phyloP scores from a whole-genome alignment of 2,797 vertebrate species.

The Lemur catta region DNA sequence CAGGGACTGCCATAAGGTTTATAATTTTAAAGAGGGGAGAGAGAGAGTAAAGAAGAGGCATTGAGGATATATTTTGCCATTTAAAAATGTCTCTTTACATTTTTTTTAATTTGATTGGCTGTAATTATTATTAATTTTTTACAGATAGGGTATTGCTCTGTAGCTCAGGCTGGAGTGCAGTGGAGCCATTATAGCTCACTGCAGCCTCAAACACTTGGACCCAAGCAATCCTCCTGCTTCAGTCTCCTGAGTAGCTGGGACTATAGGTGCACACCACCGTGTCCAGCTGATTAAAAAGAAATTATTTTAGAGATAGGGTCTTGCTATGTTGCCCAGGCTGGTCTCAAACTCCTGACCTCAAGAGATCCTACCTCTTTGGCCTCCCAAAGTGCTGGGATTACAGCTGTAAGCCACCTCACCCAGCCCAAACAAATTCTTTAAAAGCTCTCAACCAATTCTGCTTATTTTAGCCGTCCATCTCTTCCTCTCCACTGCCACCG shows the following conservation, averaged over 20 bases:
- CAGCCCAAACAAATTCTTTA: not conserved
- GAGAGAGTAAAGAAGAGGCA: too few relatives aligned
- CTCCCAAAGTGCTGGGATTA: not conserved
- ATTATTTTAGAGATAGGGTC: not conserved
- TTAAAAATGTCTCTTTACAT: not conserved
- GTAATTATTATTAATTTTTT: not conserved
- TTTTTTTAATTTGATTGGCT: not conserved
- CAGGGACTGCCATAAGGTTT: not conserved
- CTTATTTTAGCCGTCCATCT: not conserved
- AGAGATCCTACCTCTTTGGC: fast-evolving
- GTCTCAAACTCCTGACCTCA: not conserved
- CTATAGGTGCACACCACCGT: not conserved
- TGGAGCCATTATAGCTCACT: not conserved
- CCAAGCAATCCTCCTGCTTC: not conserved
- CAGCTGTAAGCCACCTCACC: not conserved
- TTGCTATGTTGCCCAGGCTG: not conserved
- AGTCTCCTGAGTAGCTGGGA: not conserved
- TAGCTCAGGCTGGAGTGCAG: not conserved
- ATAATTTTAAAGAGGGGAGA: not conserved
- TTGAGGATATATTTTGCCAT: not conserved
- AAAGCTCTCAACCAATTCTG: not conserved
- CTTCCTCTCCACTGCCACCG: not conserved
- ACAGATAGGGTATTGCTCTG: not conserved
- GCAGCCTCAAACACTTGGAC: not conserved
- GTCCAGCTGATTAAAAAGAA: not conserved